Percentiles rank a stretch among this genome's conserved stretches.
These are phyloP conservation scores for Coilia nasus DNA, from an alignment of 2,797 vertebrate species.

Conservation along the genomic window DNA sequence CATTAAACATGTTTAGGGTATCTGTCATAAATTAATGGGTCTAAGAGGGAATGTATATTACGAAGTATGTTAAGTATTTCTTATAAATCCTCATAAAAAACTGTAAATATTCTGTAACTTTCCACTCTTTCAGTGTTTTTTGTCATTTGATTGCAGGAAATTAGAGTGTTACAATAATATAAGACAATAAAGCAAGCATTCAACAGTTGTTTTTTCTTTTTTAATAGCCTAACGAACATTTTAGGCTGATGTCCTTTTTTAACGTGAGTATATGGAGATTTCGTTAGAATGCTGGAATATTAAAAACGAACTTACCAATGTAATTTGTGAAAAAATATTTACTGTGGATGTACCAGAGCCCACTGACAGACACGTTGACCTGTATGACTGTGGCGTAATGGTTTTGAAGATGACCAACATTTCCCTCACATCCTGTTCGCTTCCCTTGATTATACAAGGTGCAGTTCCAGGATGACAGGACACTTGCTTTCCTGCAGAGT, in stretches of 20 bases:
- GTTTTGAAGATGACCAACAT: too few species aligned
- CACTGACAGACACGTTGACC: not conserved
- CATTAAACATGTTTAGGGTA: not conserved
- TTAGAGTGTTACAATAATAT: too few species aligned
- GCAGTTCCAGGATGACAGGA: not conserved
- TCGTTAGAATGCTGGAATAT: not conserved
- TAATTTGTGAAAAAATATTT: not conserved
- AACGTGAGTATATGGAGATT: too few species aligned
- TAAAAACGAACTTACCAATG: not conserved
- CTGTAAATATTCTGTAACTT: not conserved
- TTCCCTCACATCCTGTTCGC: not conserved
- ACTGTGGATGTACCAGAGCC: conserved; percentile 7
- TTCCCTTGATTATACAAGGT: not conserved
- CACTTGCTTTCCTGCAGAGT: not conserved
- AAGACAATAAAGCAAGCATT: too few species aligned
- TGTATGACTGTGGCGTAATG: not conserved
- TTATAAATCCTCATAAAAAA: not conserved
- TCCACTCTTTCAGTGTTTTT: not conserved
- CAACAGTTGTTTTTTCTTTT: too few species aligned
- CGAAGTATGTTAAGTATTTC: not conserved
- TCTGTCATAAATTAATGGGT: too few species aligned
- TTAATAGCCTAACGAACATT: too few species aligned
- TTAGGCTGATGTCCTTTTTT: too few species aligned
- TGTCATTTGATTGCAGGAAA: not conserved
- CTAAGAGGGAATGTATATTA: not conserved